Conservation (phyloP, 2,797 vertebrate genomes). For the Acropternis orthonyx region DNA sequence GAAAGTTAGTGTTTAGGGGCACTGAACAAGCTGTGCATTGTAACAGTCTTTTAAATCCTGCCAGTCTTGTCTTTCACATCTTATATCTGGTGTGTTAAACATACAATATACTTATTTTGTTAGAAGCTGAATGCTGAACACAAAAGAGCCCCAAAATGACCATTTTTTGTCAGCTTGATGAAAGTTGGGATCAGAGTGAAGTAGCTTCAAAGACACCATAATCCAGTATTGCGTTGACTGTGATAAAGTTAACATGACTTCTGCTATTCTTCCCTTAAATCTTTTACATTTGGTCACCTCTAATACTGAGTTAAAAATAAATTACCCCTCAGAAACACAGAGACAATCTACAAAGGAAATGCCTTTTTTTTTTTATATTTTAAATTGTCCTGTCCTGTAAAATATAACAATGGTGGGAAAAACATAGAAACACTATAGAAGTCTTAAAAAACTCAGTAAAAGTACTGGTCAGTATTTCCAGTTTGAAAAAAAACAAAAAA, state of each 20-base stretch:
- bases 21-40: constrained; percentile 70
- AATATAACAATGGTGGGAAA: constrained; percentile 84
- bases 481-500: background rate
- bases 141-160: constrained; percentile 57
- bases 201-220: constrained; percentile 36
- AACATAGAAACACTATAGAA: constrained; percentile 50
- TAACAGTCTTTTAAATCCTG: constrained; percentile 60
- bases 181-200: constrained; percentile 52
- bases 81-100: constrained; percentile 63
- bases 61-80: constrained; percentile 64
- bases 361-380: constrained; percentile 70
- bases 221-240: background rate
- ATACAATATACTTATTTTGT: constrained; percentile 71
- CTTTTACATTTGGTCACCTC: constrained; percentile 69
- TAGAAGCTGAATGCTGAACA: constrained; percentile 61
- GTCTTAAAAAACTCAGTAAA: constrained; percentile 48
- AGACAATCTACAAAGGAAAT: constrained; percentile 82
- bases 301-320: constrained; percentile 80
- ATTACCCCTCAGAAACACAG: constrained; percentile 64
- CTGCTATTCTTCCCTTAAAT: constrained; percentile 61
- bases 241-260: constrained; percentile 49
- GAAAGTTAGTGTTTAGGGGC: constrained; percentile 62
- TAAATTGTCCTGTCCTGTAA: constrained; percentile 82
- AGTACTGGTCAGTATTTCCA: constrained; percentile 39
- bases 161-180: constrained; percentile 60